Percentiles rank a stretch among this genome's conserved stretches.
These are phyloP conservation scores for Taeniopygia guttata DNA, from an alignment of 2,797 vertebrate species.

Conservation along the genomic window DNA sequence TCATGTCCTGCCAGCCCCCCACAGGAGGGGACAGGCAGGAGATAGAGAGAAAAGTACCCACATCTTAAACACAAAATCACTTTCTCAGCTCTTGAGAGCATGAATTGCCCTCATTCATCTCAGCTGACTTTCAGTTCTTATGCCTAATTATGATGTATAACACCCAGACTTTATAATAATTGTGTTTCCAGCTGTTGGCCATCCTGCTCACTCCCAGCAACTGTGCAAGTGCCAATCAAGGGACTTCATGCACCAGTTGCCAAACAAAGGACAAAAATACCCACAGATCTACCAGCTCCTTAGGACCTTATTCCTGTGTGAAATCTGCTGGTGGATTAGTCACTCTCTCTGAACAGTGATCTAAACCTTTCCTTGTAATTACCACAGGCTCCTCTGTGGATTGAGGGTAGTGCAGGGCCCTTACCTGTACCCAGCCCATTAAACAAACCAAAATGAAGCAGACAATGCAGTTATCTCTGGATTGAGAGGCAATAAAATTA, in stretches of 20 bases:
- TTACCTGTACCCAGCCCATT: not conserved
- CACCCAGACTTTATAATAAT: conserved; percentile 40
- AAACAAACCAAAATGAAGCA: not conserved
- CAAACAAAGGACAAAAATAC: conserved; percentile 7
- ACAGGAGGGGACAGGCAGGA: not conserved
- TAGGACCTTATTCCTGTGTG: not conserved
- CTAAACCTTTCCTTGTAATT: not conserved
- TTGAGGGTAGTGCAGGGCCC: not conserved
- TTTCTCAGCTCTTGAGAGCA: not conserved
- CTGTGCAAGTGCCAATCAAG: conserved; percentile 9
- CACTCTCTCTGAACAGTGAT: not conserved
- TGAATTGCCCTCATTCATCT: conserved; percentile 58
- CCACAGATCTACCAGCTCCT: not conserved
- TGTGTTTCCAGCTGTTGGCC: conserved; percentile 20
- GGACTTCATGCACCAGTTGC: not conserved
- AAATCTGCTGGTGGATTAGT: not conserved
- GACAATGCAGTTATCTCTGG: conserved; percentile 1
- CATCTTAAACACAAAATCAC: not conserved
- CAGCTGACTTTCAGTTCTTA: conserved; percentile 25
- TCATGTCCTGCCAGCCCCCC: not conserved
- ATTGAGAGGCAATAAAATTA: conserved; percentile 20
- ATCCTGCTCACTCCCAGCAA: not conserved
- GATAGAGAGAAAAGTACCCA: not conserved
- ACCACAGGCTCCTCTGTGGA: not conserved
- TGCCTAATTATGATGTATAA: conserved; percentile 57